Percentiles rank a stretch among this genome's conserved stretches.
These are phyloP conservation scores for Peromyscus leucopus DNA, from an alignment of 2,113 vertebrate genomes.

Conservation along the genomic window DNA sequence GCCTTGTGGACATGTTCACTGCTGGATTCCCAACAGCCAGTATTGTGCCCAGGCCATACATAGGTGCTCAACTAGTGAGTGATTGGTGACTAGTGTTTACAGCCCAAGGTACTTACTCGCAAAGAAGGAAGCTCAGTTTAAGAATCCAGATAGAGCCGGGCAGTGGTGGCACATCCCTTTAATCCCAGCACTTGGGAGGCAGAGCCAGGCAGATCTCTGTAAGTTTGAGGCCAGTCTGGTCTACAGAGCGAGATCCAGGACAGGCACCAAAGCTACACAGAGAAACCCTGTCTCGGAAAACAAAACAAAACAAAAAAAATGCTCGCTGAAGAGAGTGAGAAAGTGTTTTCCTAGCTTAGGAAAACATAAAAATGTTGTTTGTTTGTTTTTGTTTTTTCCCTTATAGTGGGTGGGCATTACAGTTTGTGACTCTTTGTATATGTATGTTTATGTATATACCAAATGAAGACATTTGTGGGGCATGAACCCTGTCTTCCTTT, in stretches of 20 bases:
- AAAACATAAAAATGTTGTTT: neutral
- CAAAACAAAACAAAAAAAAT: neutral
- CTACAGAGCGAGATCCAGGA: too few species aligned
- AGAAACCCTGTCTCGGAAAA: too few species aligned
- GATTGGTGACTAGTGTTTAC: constrained; percentile 10
- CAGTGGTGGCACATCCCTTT: too few species aligned
- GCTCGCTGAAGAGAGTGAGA: constrained; percentile 3
- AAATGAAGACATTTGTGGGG: neutral
- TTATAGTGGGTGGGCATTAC: neutral
- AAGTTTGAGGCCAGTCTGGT: too few species aligned
- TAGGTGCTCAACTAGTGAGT: neutral
- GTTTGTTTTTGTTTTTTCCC: neutral
- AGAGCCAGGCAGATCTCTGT: too few species aligned
- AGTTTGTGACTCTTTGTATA: neutral
- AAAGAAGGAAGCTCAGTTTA: neutral
- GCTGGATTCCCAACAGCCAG: neutral
- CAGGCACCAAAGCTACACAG: too few species aligned
- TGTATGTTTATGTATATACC: neutral
- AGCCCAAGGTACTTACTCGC: neutral
- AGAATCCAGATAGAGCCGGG: neutral
- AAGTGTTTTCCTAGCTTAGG: neutral
- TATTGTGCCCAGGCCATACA: neutral
- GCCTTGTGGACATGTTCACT: neutral
- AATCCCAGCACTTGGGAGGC: too few species aligned
- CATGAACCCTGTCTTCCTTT: neutral